A percentile compares a stretch with the other conserved stretches of the same genome.
phyloP scores from a whole-genome alignment of 2,797 vertebrate species.

The Serranus cabrilla region DNA sequence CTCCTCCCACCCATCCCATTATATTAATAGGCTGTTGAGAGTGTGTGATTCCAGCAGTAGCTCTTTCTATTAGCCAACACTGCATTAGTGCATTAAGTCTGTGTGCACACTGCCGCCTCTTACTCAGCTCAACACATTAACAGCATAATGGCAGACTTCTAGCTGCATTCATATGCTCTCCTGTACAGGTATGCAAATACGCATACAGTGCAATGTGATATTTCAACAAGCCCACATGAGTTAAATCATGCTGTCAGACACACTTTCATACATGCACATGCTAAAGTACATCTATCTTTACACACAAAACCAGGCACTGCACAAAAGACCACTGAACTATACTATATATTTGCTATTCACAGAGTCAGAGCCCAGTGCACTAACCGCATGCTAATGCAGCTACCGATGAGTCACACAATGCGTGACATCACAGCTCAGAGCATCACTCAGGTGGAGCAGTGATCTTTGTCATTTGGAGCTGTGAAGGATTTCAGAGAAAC shows the following conservation, averaged over 20 bases:
- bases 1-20: constrained; percentile 48
- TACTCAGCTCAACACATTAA: constrained; percentile 56
- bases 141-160: constrained; percentile 40
- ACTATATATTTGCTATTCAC: constrained; percentile 47
- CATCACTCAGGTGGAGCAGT: neutral
- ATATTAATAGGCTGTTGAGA: constrained; percentile 68
- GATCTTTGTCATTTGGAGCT: neutral
- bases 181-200: constrained; percentile 1
- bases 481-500: neutral
- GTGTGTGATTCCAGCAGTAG: constrained; percentile 60
- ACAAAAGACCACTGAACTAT: constrained; percentile 5
- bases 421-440: constrained; percentile 24
- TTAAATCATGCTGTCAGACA: constrained; percentile 39
- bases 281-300: constrained; percentile 9
- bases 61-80: constrained; percentile 67
- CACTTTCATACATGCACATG: constrained; percentile 4
- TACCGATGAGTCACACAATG: constrained; percentile 53
- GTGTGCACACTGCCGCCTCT: constrained; percentile 41
- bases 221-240: constrained; percentile 16
- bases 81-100: constrained; percentile 68
- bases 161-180: constrained; percentile 39
- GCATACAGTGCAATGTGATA: constrained; percentile 14
- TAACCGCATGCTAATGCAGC: constrained; percentile 47
- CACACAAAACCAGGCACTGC: constrained; percentile 4
- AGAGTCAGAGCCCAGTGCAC: constrained; percentile 23